phyloP scores from a whole-genome alignment of 2,113 vertebrate genomes.

The Indri indri region DNA sequence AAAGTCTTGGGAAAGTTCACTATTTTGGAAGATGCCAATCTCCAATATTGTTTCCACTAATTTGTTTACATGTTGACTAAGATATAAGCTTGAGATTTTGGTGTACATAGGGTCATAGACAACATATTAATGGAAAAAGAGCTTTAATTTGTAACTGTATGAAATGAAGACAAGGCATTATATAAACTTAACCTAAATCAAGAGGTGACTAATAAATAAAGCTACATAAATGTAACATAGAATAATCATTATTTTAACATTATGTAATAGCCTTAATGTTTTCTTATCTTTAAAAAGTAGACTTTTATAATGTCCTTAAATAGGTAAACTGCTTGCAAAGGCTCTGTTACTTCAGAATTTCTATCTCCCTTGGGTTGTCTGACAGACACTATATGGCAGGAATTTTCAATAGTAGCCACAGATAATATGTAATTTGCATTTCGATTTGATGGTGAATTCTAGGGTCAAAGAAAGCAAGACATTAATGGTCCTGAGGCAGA shows the following conservation, averaged over 20 bases:
- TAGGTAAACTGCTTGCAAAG: neutral
- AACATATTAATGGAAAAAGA: neutral
- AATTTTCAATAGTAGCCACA: conserved; percentile 9
- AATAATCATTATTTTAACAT: neutral
- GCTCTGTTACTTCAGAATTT: neutral
- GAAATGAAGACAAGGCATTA: neutral
- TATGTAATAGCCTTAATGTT: neutral
- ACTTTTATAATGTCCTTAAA: neutral
- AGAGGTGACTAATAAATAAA: neutral
- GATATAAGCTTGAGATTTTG: neutral
- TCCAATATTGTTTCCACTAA: neutral
- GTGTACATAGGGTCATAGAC: neutral
- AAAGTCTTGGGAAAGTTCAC: neutral
- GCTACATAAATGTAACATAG: neutral
- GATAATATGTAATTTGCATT: conserved; percentile 1
- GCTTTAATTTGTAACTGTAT: neutral
- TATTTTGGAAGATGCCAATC: neutral
- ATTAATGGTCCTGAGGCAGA: neutral
- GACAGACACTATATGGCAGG: neutral
- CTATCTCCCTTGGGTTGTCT: neutral
- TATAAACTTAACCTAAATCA: neutral
- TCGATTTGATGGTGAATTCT: conserved; percentile 40
- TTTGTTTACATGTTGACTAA: neutral
- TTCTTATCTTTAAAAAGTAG: neutral
- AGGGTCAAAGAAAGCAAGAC: neutral